These are phyloP conservation scores for Apodemia duryi DNA, from an alignment of 2,888 invertebrate genomes.

Conservation along the genomic window DNA sequence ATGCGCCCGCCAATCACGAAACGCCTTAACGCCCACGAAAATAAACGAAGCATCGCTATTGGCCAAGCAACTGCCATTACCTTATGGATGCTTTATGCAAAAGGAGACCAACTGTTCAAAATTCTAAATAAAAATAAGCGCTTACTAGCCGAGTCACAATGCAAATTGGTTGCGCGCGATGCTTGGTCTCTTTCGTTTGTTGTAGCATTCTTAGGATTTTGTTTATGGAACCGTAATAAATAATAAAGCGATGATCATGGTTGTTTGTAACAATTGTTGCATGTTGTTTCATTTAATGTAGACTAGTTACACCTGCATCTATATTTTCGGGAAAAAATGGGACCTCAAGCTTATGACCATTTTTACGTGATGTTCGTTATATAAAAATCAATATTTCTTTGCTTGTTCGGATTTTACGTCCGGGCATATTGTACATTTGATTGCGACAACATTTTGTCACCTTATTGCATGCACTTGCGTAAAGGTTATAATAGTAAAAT, in stretches of 20 bases:
- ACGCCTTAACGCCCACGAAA: conserved; percentile 70
- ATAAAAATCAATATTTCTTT: neutral
- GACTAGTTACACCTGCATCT: neutral
- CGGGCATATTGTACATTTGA: too few species aligned
- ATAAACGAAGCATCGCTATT: conserved; percentile 59
- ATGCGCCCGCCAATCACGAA: conserved; percentile 57
- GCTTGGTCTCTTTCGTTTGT: conserved; percentile 59
- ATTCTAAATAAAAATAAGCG: conserved; percentile 73
- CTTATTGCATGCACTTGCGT: too few species aligned
- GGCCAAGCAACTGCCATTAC: conserved; percentile 76
- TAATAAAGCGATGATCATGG: conserved; percentile 21
- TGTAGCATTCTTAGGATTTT: conserved; percentile 31
- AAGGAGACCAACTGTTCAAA: conserved; percentile 72
- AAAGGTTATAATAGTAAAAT: too few species aligned
- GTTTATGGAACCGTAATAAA: conserved; percentile 29
- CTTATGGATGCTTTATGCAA: conserved; percentile 77
- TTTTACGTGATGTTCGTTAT: neutral
- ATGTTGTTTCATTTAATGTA: neutral
- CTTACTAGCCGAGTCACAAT: conserved; percentile 70
- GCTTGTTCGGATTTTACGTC: neutral
- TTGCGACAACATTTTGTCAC: too few species aligned
- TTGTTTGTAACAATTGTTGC: conserved; percentile 18
- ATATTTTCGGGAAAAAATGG: neutral
- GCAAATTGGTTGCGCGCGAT: conserved; percentile 70
- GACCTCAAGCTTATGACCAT: neutral